Base-by-base conservation (phyloP, 2,797 vertebrate species). In the Acrossocheilus wenchowensis region DNA sequence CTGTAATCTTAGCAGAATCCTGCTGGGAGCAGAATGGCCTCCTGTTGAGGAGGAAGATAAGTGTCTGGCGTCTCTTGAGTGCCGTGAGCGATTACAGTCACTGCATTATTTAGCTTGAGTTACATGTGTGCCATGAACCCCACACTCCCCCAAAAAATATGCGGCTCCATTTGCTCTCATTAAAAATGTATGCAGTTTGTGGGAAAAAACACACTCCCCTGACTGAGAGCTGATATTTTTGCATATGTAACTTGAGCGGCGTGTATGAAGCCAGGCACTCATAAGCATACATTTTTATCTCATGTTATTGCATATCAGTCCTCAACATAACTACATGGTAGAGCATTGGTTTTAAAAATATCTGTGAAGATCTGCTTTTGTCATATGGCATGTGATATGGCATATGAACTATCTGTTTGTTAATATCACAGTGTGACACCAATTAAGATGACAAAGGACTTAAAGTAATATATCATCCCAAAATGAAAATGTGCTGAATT, bases 41-140 rank as follows among this genome's bases (percentile, higher is more conserved):
- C 83, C 81, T 84, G 89, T 66, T 87, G 85, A 83, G 78, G 45
- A 71, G 39, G 77, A 84, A 77, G 64, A 81, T 57, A 77, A 87
- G 86, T 62, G 69, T 34, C 64, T 78, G 81, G 45, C 48, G 45
- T 87, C 89, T 82, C 52, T 3, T 57, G 86, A 77, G 89, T 87
- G 85, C 77, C 10, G 72, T 84, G 85, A 85, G 81, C 87, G 87
- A 91, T 92, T 89, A 89, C 52, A 85, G 86, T 84, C 66, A 34
- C 78, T 93, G 91, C 89, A 94, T 93, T 92, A 93, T 92, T 93
- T 78, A 93, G 78, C 34, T 79, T 83, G 82, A 39, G 39, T 36
- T 88, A 89, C 89, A 91, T 78, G 81, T 82, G 81, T 89, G 78
- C 89, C 64, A 87, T 87, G 82, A 88, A 90, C 80, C 45, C 69